phyloP scores from a whole-genome alignment of 2,888 invertebrate species.

The Tuberolachnus salignus region DNA sequence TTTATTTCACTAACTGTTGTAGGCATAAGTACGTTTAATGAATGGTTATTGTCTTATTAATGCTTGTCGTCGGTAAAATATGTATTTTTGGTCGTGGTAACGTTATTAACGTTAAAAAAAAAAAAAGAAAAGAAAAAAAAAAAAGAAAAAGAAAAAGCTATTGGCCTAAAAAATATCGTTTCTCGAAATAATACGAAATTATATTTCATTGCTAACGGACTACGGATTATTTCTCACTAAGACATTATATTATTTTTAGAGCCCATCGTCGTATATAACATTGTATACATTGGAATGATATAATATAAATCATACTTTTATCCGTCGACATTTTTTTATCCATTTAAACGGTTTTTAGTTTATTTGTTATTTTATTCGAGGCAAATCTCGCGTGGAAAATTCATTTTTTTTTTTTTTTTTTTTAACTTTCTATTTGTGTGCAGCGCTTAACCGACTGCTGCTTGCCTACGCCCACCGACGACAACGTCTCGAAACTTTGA shows the following conservation, averaged over 20 bases:
- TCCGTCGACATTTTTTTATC: neutral
- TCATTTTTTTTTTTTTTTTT: conserved; percentile 9
- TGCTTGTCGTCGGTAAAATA: neutral
- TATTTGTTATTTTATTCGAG: neutral
- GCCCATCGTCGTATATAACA: neutral
- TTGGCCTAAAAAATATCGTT: too few species aligned
- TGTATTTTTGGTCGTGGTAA: neutral
- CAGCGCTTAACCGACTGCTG: too few species aligned
- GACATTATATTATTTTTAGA: neutral
- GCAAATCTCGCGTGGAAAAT: conserved; percentile 18
- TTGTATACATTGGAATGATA: neutral
- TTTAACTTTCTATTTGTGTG: conserved; percentile 1
- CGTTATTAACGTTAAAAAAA: too few species aligned
- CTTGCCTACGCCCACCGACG: too few species aligned
- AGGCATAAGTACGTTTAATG: neutral
- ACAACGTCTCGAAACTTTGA: conserved; percentile 17
- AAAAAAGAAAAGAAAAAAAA: too few species aligned
- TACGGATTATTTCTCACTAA: too few species aligned
- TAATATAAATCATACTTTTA: neutral
- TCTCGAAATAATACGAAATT: too few species aligned
- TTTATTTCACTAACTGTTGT: neutral
- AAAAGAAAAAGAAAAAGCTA: too few species aligned
- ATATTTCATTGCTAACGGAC: too few species aligned
- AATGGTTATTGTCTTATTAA: conserved; percentile 29
- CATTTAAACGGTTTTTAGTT: conserved; percentile 8